Conservation (phyloP, 2,113 vertebrate genomes). For the Sapajus apella region DNA sequence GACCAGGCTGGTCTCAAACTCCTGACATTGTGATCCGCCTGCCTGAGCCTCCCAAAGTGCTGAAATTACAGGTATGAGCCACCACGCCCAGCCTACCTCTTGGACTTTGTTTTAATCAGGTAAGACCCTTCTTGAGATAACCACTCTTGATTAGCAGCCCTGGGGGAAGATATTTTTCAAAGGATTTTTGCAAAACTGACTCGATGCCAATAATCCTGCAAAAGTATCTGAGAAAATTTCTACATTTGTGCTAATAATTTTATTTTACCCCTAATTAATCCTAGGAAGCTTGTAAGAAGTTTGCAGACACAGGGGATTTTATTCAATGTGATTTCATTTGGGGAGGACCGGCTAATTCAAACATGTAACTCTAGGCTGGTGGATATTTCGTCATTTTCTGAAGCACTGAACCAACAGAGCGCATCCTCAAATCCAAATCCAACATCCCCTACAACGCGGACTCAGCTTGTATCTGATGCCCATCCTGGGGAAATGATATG, state of each 20-base stretch:
- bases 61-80: too few relatives aligned
- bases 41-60: too few relatives aligned
- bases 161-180: too few relatives aligned
- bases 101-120: not conserved
- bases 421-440: not conserved
- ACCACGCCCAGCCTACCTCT: accelerated
- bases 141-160: not conserved
- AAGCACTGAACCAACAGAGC: not conserved
- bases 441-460: not conserved
- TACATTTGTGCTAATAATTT: not conserved
- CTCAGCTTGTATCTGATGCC: not conserved
- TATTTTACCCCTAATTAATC: not conserved
- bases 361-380: not conserved
- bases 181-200: not conserved
- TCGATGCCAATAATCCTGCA: not conserved
- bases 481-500: not conserved
- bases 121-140: not conserved
- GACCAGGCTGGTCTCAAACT: too few relatives aligned
- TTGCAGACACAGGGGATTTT: not conserved
- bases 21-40: too few relatives aligned
- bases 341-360: not conserved
- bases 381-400: not conserved
- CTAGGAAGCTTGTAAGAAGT: not conserved
- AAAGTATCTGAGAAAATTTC: not conserved
- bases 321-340: not conserved